These are phyloP conservation scores for Coelopa frigida DNA, from an alignment of 1,140 invertebrate genomes.

Conservation along the genomic window DNA sequence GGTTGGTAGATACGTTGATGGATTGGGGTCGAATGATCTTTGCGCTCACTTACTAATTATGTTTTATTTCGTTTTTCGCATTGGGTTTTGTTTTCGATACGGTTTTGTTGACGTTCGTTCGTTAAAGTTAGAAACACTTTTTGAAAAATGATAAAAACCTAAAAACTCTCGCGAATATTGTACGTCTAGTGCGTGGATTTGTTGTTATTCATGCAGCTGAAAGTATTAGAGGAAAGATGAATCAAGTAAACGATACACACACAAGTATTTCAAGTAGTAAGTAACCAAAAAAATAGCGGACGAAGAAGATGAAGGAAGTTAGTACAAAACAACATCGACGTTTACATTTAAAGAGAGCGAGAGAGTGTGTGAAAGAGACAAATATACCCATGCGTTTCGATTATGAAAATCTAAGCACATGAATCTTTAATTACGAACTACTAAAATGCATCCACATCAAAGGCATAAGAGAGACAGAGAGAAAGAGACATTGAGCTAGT, in stretches of 20 bases:
- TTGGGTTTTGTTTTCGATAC: neutral
- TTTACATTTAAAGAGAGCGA: no score
- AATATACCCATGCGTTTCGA: neutral
- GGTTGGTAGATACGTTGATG: no score
- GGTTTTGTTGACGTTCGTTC: no score
- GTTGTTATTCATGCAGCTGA: conserved; percentile 45
- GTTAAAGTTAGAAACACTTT: conserved; percentile 43
- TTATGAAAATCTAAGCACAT: no score
- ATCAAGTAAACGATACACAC: conserved; percentile 12
- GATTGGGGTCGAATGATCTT: no score
- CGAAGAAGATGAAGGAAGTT: neutral
- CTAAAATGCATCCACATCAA: no score
- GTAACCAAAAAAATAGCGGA: neutral
- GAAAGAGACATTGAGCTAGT: no score
- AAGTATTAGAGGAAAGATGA: conserved; percentile 28
- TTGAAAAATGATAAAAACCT: conserved; percentile 41
- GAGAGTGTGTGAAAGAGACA: neutral
- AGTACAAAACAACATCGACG: no score
- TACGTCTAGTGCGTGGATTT: conserved; percentile 41
- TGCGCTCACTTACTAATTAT: no score
- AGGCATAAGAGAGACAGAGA: no score
- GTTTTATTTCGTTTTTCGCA: no score
- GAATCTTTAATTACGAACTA: no score
- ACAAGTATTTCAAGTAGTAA: neutral
- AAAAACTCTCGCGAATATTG: conserved; percentile 37